These are phyloP conservation scores for Apostichopus leukothele DNA, from an alignment of 53 echinoderm and acorn worm genomes.

Conservation along the genomic window DNA sequence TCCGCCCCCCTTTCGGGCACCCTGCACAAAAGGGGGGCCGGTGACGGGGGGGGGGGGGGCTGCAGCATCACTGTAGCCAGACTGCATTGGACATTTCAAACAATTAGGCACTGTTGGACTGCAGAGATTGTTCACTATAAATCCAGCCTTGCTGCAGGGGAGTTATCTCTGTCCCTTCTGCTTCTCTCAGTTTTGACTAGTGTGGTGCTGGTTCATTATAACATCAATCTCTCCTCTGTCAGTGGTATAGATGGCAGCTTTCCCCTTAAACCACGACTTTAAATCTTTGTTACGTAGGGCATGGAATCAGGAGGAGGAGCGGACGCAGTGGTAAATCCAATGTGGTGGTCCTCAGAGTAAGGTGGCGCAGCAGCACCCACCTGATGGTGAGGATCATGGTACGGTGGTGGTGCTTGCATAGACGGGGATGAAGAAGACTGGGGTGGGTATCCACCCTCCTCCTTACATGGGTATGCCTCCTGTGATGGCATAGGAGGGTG, in stretches of 20 bases:
- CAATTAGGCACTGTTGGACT: no score
- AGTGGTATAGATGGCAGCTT: neutral
- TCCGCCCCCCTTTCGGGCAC: no score
- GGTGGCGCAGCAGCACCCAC: neutral
- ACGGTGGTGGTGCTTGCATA: slow-evolving; percentile 31
- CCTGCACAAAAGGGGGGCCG: no score
- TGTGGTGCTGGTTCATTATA: neutral
- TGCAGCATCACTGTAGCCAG: no score
- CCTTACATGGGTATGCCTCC: slow-evolving; percentile 1
- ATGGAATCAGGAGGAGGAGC: slow-evolving; percentile 14
- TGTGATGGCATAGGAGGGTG: neutral
- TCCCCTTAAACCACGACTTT: neutral
- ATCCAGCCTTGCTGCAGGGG: no score
- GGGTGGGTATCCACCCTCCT: neutral
- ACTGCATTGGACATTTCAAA: no score
- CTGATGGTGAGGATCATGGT: slow-evolving; percentile 22
- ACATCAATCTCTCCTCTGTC: neutral
- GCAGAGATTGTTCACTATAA: no score
- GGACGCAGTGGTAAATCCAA: slow-evolving; percentile 14
- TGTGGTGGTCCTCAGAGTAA: neutral
- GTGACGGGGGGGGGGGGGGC: no score
- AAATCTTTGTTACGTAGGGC: slow-evolving; percentile 21
- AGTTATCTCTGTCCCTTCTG: no score
- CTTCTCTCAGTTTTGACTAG: no score
- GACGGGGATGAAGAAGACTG: neutral